Percentiles rank a stretch among this genome's conserved stretches.
phyloP scores from a whole-genome alignment of 64 coral and sea anemone species.

The Stichodactyla helianthus region DNA sequence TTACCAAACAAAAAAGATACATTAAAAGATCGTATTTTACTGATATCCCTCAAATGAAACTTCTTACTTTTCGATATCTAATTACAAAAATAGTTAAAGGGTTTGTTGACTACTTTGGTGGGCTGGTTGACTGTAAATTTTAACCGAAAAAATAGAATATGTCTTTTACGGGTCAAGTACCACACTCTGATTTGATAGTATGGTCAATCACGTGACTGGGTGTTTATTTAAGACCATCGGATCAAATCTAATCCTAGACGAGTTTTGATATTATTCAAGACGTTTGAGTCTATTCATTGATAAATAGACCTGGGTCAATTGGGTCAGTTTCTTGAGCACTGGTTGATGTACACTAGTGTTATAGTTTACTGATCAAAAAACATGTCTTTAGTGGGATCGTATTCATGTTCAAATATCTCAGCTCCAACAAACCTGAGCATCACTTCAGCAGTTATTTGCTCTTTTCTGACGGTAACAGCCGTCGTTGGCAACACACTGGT shows the following conservation, averaged over 20 bases:
- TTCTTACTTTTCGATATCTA: not conserved
- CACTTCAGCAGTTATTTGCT: not conserved
- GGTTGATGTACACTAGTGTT: not conserved
- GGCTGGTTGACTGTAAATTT: not conserved
- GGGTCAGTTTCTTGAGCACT: not conserved
- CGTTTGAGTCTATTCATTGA: not conserved
- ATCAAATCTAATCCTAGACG: not conserved
- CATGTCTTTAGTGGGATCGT: not conserved
- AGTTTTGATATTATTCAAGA: not conserved
- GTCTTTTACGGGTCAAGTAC: not conserved
- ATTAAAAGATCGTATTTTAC: not conserved
- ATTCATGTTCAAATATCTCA: conserved; percentile 25
- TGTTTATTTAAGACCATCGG: not conserved
- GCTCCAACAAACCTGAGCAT: conserved; percentile 30
- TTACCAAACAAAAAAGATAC: not conserved
- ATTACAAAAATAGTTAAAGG: not conserved
- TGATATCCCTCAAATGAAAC: not conserved
- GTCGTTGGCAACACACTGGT: conserved; percentile 26
- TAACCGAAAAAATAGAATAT: not conserved
- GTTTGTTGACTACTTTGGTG: not conserved
- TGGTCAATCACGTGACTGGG: not conserved
- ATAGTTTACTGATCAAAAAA: not conserved
- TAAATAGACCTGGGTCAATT: not conserved
- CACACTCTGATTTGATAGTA: not conserved
- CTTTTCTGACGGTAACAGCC: conserved; percentile 24